Base-by-base conservation (phyloP, 2,888 invertebrate species). In the Cynaeus angustus region DNA sequence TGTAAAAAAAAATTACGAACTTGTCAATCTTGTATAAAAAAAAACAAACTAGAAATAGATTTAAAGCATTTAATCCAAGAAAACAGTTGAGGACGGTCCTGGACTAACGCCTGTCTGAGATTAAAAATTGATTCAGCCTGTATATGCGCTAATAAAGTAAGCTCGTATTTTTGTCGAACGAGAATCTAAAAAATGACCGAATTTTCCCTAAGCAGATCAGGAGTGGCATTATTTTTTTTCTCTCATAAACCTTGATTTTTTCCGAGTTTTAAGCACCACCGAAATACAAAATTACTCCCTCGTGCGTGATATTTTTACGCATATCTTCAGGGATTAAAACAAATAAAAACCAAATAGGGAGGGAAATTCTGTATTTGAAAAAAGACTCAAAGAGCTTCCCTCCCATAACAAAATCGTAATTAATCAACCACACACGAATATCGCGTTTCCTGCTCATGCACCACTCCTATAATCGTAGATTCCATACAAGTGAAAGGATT, bases 291-390 rank as follows among this genome's bases (percentile, higher is more conserved):
- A 37, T 45, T 14, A 14, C 14, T 45, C 14, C 45, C 13, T 1
- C 13, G 14, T 14, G 45, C 45, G 45, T 45, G 7, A 45, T 45
- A 8, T 14, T 45, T 45, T 45, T 7, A 12, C 45, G 45, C 37
- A 37, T 37, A 37, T 37, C 37, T 43, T 43, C 9, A 16, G 48
- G 48, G 48, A 48, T 48, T 45, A 45, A 45, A 45, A 45, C 45
- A 14, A 14, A 45, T 13, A 45, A 48, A 48, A 43, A 43, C 1
- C 43, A 13, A 21, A 21, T 7, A 12, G 43, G 43, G 43, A 12
- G 43, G 43, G 43, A 5, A 13, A 10, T 4, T 7, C 21, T 13
- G 48, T 2, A 48, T 21, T 45, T 45, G 45, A 7, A 45, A 10
- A 10, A 7, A 7, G 37, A 4, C 7, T 45, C 45, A 45, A 45